Evolutionary conservation across 2,113 vertebrate species (phyloP).

Genomic region (Excalfactoria chinensis): DNA sequence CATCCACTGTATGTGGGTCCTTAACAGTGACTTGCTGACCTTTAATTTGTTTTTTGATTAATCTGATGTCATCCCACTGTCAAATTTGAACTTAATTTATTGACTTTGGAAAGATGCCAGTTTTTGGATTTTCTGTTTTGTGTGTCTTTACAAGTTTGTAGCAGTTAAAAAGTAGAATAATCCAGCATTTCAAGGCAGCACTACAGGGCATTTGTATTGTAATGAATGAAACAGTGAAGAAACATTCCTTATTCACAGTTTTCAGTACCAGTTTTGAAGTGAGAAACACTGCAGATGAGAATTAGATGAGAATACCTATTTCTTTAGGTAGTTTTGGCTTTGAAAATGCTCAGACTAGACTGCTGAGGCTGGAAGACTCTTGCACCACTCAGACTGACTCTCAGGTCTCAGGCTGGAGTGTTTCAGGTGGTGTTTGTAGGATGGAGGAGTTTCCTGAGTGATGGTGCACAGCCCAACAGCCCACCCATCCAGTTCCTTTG

Average conservation of each 20-base stretch:
- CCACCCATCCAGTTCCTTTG: not conserved
- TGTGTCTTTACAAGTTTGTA: not conserved
- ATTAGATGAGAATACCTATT: not conserved
- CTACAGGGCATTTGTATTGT: not conserved
- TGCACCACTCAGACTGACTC: not conserved
- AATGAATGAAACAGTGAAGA: not conserved
- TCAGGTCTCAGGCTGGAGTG: not conserved
- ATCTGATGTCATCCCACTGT: not conserved
- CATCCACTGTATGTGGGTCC: not conserved
- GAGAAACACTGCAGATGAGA: not conserved
- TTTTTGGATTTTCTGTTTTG: not conserved
- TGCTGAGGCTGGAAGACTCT: not conserved
- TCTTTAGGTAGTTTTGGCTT: not conserved
- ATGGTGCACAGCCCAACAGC: not conserved
- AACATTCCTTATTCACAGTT: not conserved
- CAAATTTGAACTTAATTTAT: not conserved
- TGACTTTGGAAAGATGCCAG: not conserved
- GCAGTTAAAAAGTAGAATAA: not conserved
- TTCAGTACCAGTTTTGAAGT: not conserved
- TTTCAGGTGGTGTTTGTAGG: accelerated
- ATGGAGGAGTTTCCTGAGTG: not conserved
- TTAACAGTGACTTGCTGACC: not conserved
- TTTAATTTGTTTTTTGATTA: not conserved
- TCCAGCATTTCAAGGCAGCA: not conserved
- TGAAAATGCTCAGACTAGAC: not conserved